Conservation (phyloP, 2,888 invertebrate species). For the Chouioia cunea region DNA sequence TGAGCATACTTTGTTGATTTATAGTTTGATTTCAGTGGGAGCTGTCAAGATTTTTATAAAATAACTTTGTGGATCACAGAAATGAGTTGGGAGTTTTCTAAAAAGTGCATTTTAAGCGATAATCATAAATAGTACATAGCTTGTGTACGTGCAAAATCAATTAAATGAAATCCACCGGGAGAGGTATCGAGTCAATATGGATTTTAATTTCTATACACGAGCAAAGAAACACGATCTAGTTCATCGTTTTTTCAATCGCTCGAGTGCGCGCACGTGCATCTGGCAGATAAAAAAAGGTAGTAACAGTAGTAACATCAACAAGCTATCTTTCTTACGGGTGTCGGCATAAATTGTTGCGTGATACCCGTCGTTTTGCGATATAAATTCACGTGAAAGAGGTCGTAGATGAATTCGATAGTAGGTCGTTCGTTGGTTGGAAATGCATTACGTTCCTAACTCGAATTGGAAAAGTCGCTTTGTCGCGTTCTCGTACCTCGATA, state of each 20-base stretch:
- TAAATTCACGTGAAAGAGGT: neutral
- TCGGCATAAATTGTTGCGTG: neutral
- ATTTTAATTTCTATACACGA: constrained; percentile 3
- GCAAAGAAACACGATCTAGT: neutral
- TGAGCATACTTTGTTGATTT: constrained; percentile 8
- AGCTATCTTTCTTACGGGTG: constrained; percentile 29
- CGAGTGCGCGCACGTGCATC: neutral
- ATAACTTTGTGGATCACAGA: neutral
- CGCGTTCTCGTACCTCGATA: no score
- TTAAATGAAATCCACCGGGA: neutral
- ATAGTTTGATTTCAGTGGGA: neutral
- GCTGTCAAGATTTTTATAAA: neutral
- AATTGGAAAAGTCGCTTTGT: no score
- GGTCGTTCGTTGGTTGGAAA: neutral
- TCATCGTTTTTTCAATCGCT: constrained; percentile 14
- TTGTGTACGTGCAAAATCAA: neutral
- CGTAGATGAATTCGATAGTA: no score
- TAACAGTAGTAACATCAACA: constrained; percentile 15
- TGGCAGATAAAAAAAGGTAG: neutral
- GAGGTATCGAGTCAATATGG: neutral
- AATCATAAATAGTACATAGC: neutral
- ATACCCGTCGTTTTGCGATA: neutral
- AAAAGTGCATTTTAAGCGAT: neutral
- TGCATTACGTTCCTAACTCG: no score
- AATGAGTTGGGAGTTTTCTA: neutral